Evolutionary conservation across 2,113 vertebrate genomes (phyloP).

Genomic region (Esox niger): DNA sequence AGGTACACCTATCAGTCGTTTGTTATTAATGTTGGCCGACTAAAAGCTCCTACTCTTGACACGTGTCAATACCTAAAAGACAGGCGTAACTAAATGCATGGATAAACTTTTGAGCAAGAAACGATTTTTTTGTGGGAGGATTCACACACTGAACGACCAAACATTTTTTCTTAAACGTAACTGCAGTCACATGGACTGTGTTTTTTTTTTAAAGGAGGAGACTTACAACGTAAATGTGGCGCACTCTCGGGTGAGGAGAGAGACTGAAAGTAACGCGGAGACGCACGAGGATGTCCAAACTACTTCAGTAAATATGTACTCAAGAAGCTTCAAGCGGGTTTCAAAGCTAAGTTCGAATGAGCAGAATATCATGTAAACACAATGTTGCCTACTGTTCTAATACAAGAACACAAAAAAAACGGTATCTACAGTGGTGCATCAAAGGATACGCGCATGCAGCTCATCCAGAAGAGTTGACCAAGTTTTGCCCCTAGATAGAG

Average conservation of each 20-base stretch:
- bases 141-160: background rate
- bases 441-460: background rate
- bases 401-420: background rate
- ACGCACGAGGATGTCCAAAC: background rate
- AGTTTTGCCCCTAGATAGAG: conserved; percentile 26
- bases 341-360: background rate
- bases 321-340: background rate
- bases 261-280: background rate
- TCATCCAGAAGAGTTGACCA: background rate
- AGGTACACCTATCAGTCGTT: no score
- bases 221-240: background rate
- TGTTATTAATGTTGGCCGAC: no score
- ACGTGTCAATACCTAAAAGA: no score
- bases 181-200: background rate
- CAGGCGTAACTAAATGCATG: no score
- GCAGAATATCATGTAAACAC: background rate
- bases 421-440: no score
- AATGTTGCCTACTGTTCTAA: background rate
- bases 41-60: no score
- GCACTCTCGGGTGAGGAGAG: background rate
- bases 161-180: background rate
- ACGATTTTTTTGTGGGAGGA: no score
- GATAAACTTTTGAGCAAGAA: no score
- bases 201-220: conserved; percentile 19
- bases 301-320: background rate